These are phyloP conservation scores for Calcarius ornatus DNA, from an alignment of 2,113 vertebrate species.

Conservation along the genomic window DNA sequence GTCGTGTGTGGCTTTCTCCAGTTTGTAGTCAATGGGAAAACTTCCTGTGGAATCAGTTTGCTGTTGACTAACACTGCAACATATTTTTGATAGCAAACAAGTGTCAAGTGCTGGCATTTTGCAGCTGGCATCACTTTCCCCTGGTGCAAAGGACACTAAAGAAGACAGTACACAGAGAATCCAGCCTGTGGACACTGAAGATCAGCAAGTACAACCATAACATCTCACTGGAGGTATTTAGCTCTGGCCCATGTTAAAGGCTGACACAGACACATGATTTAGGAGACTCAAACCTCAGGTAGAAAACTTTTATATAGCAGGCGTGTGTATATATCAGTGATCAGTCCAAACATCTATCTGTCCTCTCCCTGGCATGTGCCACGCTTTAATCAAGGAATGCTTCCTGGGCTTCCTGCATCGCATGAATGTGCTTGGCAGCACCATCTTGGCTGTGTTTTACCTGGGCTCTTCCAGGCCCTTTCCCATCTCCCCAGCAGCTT, in stretches of 20 bases:
- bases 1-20: not conserved
- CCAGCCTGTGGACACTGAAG: not conserved
- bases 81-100: not conserved
- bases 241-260: not conserved
- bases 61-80: not conserved
- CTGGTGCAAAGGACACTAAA: not conserved
- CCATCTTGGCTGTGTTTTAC: not conserved
- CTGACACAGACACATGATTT: not conserved
- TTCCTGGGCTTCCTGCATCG: not conserved
- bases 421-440: not conserved
- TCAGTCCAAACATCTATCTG: not conserved
- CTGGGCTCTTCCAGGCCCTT: not conserved
- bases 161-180: not conserved
- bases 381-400: not conserved
- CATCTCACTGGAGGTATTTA: not conserved
- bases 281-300: not conserved
- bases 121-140: not conserved
- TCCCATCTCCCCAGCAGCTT: not conserved
- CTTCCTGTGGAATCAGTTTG: not conserved
- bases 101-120: not conserved
- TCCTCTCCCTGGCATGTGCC: not conserved
- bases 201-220: not conserved
- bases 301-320: rapidly evolving
- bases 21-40: not conserved
- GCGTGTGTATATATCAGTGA: not conserved